phyloP scores from a whole-genome alignment of 2,113 vertebrate species.

The Dipodomys stephensi region DNA sequence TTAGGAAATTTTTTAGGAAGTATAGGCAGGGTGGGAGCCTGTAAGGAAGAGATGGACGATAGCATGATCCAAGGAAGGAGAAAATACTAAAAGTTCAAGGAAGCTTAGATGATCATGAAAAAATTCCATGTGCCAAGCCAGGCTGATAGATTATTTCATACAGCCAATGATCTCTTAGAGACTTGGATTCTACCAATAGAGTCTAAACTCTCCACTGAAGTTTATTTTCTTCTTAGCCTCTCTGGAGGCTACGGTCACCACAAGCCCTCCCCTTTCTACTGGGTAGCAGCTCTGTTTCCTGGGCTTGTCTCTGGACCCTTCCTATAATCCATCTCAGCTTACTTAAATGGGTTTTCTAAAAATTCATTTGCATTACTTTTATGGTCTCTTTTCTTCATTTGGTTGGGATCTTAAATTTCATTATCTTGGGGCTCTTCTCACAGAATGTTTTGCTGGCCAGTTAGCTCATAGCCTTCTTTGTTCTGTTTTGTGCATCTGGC shows the following conservation, averaged over 20 bases:
- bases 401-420: conserved; percentile 58
- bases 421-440: conserved; percentile 42
- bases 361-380: conserved; percentile 64
- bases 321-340: background rate
- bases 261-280: background rate
- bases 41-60: conserved; percentile 46
- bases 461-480: conserved; percentile 21
- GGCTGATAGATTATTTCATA: conserved; percentile 12
- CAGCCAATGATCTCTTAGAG: background rate
- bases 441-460: conserved; percentile 14
- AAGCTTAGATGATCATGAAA: conserved; percentile 48
- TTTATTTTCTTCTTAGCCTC: background rate
- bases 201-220: background rate
- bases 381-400: conserved; percentile 58
- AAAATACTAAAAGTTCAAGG: conserved; percentile 47
- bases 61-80: conserved; percentile 33
- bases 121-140: conserved; percentile 41
- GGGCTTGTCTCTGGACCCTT: background rate
- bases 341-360: conserved; percentile 42
- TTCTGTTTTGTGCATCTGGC: conserved; percentile 54
- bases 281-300: background rate
- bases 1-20: background rate
- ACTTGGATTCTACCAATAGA: background rate
- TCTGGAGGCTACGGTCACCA: background rate
- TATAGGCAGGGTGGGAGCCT: background rate